These are phyloP conservation scores for Corvus cornix DNA, from an alignment of 2,113 vertebrate genomes.

Conservation along the genomic window DNA sequence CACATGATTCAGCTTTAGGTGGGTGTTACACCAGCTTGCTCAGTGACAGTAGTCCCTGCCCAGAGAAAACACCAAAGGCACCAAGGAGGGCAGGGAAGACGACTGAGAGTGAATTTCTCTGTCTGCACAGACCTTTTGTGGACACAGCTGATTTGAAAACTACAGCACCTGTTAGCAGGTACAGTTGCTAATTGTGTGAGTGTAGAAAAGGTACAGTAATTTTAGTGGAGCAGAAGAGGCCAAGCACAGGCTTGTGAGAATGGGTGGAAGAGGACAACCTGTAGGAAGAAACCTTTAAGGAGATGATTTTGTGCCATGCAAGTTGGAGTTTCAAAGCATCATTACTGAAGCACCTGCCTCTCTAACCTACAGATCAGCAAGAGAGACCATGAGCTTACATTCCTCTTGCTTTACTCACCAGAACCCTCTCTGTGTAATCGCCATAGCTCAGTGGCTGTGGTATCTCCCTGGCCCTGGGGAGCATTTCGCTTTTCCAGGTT, in stretches of 20 bases:
- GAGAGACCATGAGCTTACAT: neutral
- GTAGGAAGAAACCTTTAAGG: neutral
- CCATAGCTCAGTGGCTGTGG: neutral
- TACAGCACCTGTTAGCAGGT: neutral
- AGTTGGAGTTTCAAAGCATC: neutral
- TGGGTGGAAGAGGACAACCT: neutral
- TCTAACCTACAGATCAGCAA: neutral
- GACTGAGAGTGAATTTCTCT: neutral
- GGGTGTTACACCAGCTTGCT: neutral
- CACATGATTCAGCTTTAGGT: neutral
- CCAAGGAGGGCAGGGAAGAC: fast-evolving
- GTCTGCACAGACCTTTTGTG: neutral
- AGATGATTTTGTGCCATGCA: neutral
- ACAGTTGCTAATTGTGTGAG: neutral
- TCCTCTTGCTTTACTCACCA: neutral
- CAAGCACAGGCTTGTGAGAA: neutral
- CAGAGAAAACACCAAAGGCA: neutral
- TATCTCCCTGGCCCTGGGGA: neutral
- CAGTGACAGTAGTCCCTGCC: neutral
- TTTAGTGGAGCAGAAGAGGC: neutral
- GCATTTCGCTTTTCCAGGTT: neutral
- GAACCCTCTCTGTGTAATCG: neutral
- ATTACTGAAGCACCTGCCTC: neutral
- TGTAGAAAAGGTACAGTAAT: neutral
- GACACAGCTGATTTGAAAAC: neutral